Evolutionary conservation across 2,888 invertebrate genomes (phyloP).

Genomic region (Epinotia nisella): DNA sequence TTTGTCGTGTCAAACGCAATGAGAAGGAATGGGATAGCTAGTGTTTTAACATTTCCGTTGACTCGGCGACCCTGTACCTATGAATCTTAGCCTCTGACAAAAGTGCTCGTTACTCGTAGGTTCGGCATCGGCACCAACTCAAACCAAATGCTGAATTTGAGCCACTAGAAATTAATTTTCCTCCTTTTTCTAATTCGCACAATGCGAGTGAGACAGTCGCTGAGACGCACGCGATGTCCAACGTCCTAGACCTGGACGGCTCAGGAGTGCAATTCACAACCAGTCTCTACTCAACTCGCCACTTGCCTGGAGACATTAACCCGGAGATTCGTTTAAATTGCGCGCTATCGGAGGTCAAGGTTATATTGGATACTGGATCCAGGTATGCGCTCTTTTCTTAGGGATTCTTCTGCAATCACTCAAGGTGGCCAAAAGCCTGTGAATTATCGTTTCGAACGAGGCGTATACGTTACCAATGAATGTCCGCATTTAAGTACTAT

Average conservation of each 20-base stretch:
- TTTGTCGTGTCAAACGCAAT: slow-evolving; percentile 1
- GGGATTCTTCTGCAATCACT: background rate
- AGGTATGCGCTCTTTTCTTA: background rate
- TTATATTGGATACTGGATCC: background rate
- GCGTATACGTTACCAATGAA: background rate
- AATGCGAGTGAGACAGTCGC: background rate
- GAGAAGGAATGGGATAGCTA: background rate
- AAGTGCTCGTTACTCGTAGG: background rate
- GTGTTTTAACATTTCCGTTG: background rate
- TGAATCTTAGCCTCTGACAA: background rate
- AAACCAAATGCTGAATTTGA: background rate
- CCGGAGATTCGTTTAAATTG: background rate
- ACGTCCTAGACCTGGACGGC: too few species aligned
- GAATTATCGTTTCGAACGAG: too few species aligned
- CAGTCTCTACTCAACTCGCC: too few species aligned
- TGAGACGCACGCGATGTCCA: too few species aligned
- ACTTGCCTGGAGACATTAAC: background rate
- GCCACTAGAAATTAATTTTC: background rate
- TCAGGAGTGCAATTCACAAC: too few species aligned
- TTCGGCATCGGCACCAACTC: background rate
- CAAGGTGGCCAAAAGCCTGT: background rate
- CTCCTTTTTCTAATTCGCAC: background rate
- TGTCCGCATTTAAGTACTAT: background rate
- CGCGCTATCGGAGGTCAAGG: background rate
- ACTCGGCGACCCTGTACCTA: too few species aligned